Percentiles rank a stretch among this genome's conserved stretches.
These are phyloP conservation scores for Spodoptera picta DNA, from an alignment of 2,888 invertebrate species.

Conservation along the genomic window DNA sequence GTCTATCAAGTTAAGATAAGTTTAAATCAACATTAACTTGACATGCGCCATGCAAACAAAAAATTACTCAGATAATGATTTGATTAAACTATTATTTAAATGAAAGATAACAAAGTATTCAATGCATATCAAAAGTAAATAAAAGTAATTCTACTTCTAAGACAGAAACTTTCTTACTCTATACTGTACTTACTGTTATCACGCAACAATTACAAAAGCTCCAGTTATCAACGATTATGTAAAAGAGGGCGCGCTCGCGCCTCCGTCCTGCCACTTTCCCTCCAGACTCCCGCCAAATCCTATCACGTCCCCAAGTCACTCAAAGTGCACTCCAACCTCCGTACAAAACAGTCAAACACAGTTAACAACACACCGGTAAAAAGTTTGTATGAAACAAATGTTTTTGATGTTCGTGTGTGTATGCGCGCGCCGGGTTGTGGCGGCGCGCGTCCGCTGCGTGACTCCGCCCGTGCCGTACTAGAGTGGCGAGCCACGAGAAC, in stretches of 20 bases:
- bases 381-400: slow-evolving; percentile 66
- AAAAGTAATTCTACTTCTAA: slow-evolving; percentile 4
- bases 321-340: slow-evolving; percentile 66
- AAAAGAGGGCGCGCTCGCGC: slow-evolving; percentile 71
- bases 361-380: slow-evolving; percentile 66
- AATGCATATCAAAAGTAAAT: not conserved
- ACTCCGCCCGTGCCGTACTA: slow-evolving; percentile 82
- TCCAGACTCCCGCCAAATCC: slow-evolving; percentile 72
- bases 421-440: slow-evolving; percentile 71
- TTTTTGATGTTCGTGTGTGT: slow-evolving; percentile 61
- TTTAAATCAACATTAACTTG: slow-evolving; percentile 52
- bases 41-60: slow-evolving; percentile 57
- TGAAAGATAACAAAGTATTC: slow-evolving; percentile 17
- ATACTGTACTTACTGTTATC: slow-evolving; percentile 83
- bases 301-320: slow-evolving; percentile 66
- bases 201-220: slow-evolving; percentile 82
- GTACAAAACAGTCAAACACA: slow-evolving; percentile 65
- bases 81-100: slow-evolving; percentile 24
- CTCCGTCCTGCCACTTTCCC: slow-evolving; percentile 71
- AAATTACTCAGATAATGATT: slow-evolving; percentile 24
- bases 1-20: slow-evolving; percentile 51
- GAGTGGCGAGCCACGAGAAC: slow-evolving; percentile 65
- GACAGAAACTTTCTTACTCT: slow-evolving; percentile 50
- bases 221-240: slow-evolving; percentile 80
- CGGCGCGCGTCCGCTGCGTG: slow-evolving; percentile 79